Percentiles rank a stretch among this genome's conserved stretches.
phyloP scores from a whole-genome alignment of 1,140 invertebrate genomes.

The Drosophila lowei region DNA sequence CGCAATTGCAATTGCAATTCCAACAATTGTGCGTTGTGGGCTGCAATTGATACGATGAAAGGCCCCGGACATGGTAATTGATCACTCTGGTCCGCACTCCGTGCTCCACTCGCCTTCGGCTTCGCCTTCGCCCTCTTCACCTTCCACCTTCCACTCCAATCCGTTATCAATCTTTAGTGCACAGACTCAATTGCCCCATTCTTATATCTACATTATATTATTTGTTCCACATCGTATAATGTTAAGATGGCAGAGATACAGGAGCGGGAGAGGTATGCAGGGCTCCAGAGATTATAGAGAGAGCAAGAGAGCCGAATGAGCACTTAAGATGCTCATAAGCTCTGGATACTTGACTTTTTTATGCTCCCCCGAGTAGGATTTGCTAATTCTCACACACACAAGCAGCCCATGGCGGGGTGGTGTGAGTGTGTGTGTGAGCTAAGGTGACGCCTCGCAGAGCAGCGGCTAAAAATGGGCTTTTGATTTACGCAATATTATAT shows the following conservation, averaged over 20 bases:
- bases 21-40: neutral
- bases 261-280: too few species aligned
- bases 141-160: too few species aligned
- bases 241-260: too few species aligned
- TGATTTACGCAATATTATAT: conserved; percentile 67
- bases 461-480: conserved; percentile 70
- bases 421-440: conserved; percentile 12
- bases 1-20: conserved; percentile 52
- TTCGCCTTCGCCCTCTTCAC: too few species aligned
- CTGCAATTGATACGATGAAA: conserved; percentile 22
- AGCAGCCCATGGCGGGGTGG: neutral
- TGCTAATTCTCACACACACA: conserved; percentile 45
- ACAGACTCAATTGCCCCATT: too few species aligned
- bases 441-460: conserved; percentile 13
- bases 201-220: too few species aligned
- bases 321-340: conserved; percentile 57
- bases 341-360: conserved; percentile 65
- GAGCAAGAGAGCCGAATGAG: conserved; percentile 7
- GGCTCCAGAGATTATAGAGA: conserved; percentile 24
- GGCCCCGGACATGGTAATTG: too few species aligned
- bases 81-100: too few species aligned
- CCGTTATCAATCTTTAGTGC: too few species aligned
- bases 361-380: conserved; percentile 64
- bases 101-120: too few species aligned
- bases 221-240: too few species aligned